Evolutionary conservation across 2,113 vertebrate species (phyloP).

Genomic region (Bungarus multicinctus): DNA sequence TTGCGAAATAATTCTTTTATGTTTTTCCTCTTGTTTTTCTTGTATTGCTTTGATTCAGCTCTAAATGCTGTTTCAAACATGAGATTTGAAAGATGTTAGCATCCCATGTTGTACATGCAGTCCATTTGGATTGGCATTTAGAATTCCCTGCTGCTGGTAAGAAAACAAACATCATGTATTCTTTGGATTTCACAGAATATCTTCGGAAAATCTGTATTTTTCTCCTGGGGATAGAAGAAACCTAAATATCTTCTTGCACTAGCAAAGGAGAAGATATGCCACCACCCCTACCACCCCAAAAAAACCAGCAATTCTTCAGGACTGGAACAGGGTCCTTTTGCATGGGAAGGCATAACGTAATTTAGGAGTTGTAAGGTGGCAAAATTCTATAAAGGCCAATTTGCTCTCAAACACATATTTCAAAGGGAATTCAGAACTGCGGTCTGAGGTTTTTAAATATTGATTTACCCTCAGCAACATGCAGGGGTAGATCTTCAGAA

Average conservation of each 20-base stretch:
- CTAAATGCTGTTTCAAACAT: background rate
- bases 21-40: background rate
- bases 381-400: background rate
- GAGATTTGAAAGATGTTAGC: background rate
- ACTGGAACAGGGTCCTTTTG: background rate
- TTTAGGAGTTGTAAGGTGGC: background rate
- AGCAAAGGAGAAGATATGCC: background rate
- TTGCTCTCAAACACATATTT: background rate
- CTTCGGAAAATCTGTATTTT: background rate
- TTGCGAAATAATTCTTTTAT: background rate
- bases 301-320: background rate
- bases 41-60: background rate
- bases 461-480: background rate
- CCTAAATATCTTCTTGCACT: background rate
- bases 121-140: background rate
- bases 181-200: background rate
- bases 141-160: too few species aligned
- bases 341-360: background rate
- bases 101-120: background rate
- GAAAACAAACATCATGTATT: background rate
- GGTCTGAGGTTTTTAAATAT: background rate
- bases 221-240: background rate
- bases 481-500: background rate
- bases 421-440: background rate
- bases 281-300: too few species aligned